Evolutionary conservation across 2,797 vertebrate genomes (phyloP), one percentile per base, ranked within the genome.

Genomic region (Diplodus sargus): DNA sequence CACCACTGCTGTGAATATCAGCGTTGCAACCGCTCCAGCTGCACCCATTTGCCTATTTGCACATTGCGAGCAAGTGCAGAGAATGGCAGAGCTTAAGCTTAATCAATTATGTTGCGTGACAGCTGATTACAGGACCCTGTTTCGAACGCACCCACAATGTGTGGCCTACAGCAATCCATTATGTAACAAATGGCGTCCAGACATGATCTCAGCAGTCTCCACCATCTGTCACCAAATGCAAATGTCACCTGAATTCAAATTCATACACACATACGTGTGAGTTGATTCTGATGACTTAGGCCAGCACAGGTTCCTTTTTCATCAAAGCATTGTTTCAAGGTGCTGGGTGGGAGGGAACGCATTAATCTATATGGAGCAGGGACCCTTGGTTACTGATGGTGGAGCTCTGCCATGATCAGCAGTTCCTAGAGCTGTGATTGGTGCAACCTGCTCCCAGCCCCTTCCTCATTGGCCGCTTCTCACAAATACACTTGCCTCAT

Each of bases 351-450:
- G 82, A 82, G 85, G 85, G 65, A 67, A 82, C 70, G 67, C 68
- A 67, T 22, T 34, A 61, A 68, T 87, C 82, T 78, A 67, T 22
- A 70, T 81, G 71, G 84, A 43, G 72, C 54, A 39, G 68, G 78
- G 57, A 56, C 18, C 89, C 89, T 82, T 93, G 91, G 91, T 93
- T 91, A 94, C 90, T 80, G 88, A 89, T 88, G 80, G 82, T 85
- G 90, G 78, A 87, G 88, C 83, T 70, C 76, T 74, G 79, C 81
- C 76, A 81, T 60, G 56, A 87, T 59, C 79, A 76, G 80, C 81
- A 58, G 76, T 81, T 76, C 61, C 45, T 17, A 28, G 67, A 23
- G 49, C 62, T 64, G 45, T 89, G 93, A 95, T 95, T 95, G 94
- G 95, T 64, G 43, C 12, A 68, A 54, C 15, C 59, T 30, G 53